Conservation (phyloP, 2,113 vertebrate genomes). For the Hemichromis elongatus region DNA sequence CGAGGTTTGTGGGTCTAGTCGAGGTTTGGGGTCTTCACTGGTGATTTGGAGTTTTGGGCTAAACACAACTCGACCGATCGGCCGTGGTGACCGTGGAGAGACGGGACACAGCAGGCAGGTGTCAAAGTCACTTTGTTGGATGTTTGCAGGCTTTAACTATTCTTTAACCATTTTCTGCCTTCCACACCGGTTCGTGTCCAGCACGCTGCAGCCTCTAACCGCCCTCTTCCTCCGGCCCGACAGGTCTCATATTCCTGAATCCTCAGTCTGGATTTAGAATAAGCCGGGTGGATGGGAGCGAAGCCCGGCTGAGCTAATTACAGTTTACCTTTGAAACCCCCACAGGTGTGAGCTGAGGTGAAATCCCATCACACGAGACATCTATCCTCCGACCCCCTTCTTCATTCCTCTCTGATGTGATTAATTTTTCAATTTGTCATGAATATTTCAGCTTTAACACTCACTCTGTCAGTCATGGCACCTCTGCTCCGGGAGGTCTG, state of each 20-base stretch:
- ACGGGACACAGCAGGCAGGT: neutral
- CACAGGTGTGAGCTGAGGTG: neutral
- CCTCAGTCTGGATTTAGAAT: neutral
- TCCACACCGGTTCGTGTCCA: neutral
- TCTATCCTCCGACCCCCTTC: neutral
- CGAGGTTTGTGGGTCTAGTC: rapidly evolving
- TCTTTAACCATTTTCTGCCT: neutral
- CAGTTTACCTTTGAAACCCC: neutral
- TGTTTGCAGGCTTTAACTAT: neutral
- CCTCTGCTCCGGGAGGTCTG: neutral
- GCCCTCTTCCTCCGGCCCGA: neutral
- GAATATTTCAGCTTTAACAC: neutral
- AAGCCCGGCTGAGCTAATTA: slow-evolving; percentile 16
- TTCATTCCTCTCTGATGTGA: neutral
- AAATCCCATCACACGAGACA: neutral
- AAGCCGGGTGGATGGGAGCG: neutral
- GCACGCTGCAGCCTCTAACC: neutral
- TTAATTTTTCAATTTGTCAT: neutral
- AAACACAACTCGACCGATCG: neutral
- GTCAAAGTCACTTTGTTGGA: neutral
- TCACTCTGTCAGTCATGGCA: neutral
- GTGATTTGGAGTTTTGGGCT: neutral
- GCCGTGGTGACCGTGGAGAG: neutral
- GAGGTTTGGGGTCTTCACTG: rapidly evolving
- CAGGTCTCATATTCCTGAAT: neutral